phyloP scores from a whole-genome alignment of 1,140 invertebrate genomes.

The Capitella teleta region DNA sequence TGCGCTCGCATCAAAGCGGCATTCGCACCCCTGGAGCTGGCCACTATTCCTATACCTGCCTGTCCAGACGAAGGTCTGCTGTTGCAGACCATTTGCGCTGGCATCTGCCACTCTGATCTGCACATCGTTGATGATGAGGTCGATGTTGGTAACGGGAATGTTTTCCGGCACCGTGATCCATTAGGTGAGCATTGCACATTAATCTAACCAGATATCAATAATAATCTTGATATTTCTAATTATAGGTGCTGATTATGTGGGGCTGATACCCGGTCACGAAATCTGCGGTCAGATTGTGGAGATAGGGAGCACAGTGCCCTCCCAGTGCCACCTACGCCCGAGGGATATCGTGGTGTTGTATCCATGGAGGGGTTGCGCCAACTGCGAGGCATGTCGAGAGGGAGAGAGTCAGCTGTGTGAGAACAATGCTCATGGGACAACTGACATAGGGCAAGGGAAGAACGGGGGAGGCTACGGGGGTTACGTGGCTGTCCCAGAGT shows the following conservation, averaged over 20 bases:
- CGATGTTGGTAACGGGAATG: background rate
- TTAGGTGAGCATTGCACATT: background rate
- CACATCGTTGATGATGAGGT: slow-evolving; percentile 6
- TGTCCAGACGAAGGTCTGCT: slow-evolving; percentile 2
- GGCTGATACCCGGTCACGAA: slow-evolving; percentile 4
- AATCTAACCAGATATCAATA: too few species aligned
- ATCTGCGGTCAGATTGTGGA: slow-evolving; percentile 2
- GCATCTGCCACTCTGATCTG: slow-evolving; percentile 5
- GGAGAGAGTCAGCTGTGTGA: slow-evolving; percentile 3
- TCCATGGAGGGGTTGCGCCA: slow-evolving; percentile 9
- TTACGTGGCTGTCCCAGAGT: slow-evolving; percentile 3
- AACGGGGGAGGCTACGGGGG: background rate
- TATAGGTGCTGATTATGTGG: background rate
- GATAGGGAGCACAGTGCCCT: background rate
- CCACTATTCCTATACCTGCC: background rate
- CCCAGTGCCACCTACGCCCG: background rate
- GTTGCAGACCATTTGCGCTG: slow-evolving; percentile 1
- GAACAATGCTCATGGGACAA: slow-evolving; percentile 2
- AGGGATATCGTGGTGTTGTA: slow-evolving; percentile 11
- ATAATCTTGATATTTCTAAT: background rate
- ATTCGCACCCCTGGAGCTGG: slow-evolving; percentile 2
- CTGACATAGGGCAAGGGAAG: slow-evolving; percentile 1
- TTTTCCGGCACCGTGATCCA: background rate
- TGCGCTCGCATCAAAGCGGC: too few species aligned
- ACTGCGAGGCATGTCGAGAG: slow-evolving; percentile 7